A percentile compares a stretch with the other conserved stretches of the same genome.
Evolutionary conservation across 2,888 invertebrate species (phyloP).

Genomic region (Cheilosia soror): DNA sequence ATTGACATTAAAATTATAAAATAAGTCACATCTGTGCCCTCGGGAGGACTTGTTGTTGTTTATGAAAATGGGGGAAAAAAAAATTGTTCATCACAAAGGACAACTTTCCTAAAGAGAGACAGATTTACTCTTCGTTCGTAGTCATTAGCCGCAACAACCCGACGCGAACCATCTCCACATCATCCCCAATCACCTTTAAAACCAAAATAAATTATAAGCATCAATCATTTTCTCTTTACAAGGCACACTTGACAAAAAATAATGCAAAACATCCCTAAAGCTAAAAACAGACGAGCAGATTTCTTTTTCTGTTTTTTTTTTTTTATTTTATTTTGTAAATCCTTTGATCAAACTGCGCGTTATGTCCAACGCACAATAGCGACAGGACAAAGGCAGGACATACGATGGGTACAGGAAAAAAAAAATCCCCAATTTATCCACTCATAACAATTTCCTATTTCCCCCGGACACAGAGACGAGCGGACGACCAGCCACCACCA

Average conservation of each 20-base stretch:
- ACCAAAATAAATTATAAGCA: conserved; percentile 75
- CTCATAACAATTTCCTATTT: conserved; percentile 75
- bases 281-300: conserved; percentile 53
- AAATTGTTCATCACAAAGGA: conserved; percentile 48
- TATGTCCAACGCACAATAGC: conserved; percentile 70
- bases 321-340: conserved; percentile 56
- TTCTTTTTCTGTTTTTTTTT: conserved; percentile 25
- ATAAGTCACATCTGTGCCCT: conserved; percentile 66
- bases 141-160: conserved; percentile 65
- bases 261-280: conserved; percentile 65
- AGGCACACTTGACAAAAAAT: conserved; percentile 45
- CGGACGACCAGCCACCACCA: conserved; percentile 45
- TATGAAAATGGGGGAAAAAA: conserved; percentile 14
- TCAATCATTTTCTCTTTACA: conserved; percentile 74
- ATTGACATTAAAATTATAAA: conserved; percentile 70
- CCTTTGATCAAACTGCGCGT: conserved; percentile 74
- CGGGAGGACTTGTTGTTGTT: conserved; percentile 22
- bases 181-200: conserved; percentile 69
- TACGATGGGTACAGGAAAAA: conserved; percentile 36
- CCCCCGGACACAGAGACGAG: conserved; percentile 63
- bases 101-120: conserved; percentile 38
- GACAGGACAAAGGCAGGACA: conserved; percentile 66
- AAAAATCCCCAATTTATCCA: conserved; percentile 67
- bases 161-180: not conserved
- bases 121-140: conserved; percentile 46